Conservation (phyloP, 2,113 vertebrate genomes). For the Picathartes gymnocephalus region DNA sequence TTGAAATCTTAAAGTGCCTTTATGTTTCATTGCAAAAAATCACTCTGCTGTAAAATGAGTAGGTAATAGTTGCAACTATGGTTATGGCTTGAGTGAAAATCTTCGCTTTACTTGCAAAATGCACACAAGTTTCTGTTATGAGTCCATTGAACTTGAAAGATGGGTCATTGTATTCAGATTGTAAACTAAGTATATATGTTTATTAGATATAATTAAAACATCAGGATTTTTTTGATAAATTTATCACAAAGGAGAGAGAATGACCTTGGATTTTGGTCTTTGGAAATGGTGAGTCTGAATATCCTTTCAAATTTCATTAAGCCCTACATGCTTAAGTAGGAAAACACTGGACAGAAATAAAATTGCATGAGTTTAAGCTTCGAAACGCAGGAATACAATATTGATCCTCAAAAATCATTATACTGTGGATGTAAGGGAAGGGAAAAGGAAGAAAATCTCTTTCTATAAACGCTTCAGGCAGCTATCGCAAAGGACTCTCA, state of each 20-base stretch:
- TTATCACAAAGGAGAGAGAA: background rate
- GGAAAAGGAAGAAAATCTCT: background rate
- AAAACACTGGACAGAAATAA: background rate
- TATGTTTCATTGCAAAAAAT: background rate
- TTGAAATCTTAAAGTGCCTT: background rate
- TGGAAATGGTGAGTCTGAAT: background rate
- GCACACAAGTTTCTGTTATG: background rate
- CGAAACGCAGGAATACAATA: background rate
- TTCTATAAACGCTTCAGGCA: background rate
- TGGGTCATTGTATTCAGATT: background rate
- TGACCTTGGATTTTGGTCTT: background rate
- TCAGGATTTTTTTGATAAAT: background rate
- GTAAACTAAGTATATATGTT: background rate
- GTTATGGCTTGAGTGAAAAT: background rate
- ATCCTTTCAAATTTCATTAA: background rate
- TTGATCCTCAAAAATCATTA: constrained; percentile 27
- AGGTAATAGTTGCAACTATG: background rate
- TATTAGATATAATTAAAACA: background rate
- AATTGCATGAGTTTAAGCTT: background rate
- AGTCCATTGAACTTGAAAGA: background rate
- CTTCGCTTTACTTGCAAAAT: background rate
- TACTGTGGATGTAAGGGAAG: background rate
- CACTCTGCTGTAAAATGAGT: background rate
- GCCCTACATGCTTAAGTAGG: background rate
- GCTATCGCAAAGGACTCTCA: background rate